Percentiles rank a stretch among this genome's conserved stretches.
phyloP scores from a whole-genome alignment of 2,113 vertebrate species.

The Leucopsar rothschildi region DNA sequence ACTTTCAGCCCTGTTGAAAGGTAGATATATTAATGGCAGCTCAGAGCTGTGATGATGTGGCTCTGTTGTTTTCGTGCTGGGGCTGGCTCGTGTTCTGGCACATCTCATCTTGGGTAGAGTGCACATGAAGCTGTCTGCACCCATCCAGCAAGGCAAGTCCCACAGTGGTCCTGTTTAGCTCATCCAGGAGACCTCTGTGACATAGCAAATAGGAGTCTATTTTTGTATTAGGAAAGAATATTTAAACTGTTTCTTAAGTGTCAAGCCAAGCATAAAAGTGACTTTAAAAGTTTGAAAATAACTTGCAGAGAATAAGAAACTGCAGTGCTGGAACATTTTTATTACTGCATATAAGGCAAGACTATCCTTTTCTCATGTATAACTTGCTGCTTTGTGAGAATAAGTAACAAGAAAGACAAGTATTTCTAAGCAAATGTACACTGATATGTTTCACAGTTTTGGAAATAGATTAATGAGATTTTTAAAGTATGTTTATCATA shows the following conservation, averaged over 20 bases:
- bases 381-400: background rate
- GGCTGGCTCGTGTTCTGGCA: background rate
- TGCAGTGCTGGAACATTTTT: background rate
- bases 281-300: background rate
- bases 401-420: background rate
- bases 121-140: background rate
- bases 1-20: background rate
- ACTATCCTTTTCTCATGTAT: background rate
- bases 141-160: background rate
- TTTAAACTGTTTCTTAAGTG: background rate
- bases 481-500: background rate
- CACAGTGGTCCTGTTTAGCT: background rate
- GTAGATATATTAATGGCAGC: background rate
- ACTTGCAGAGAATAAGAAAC: background rate
- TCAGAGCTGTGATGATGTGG: background rate
- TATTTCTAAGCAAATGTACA: background rate
- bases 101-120: background rate
- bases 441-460: background rate
- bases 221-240: background rate
- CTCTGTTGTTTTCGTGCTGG: background rate
- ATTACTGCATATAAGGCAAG: background rate
- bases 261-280: background rate
- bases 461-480: background rate
- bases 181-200: background rate
- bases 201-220: background rate